These are phyloP conservation scores for Leptopterna dolabrata DNA, from an alignment of 2,888 invertebrate genomes.

Conservation along the genomic window DNA sequence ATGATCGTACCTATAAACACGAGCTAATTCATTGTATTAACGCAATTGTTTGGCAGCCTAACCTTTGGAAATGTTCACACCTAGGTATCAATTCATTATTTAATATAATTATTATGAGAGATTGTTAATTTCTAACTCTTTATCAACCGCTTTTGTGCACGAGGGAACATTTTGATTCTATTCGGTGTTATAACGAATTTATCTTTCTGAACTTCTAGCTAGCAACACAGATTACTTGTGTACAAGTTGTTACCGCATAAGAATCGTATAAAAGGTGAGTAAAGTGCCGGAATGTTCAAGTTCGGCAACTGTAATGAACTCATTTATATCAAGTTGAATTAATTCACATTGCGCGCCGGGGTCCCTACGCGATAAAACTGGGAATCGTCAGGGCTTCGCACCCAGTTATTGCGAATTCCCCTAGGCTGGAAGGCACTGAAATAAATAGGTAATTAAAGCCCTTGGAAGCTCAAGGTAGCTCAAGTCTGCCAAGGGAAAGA, in stretches of 20 bases:
- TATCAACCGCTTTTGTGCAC: too few species aligned
- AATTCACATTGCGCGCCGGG: not conserved
- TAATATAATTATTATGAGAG: too few species aligned
- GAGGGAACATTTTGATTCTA: too few species aligned
- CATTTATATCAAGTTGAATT: slow-evolving; percentile 18
- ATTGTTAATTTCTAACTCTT: too few species aligned
- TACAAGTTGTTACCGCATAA: not conserved
- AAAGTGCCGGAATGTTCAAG: not conserved
- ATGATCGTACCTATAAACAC: too few species aligned
- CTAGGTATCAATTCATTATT: too few species aligned
- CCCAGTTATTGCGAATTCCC: slow-evolving; percentile 2
- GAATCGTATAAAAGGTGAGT: not conserved
- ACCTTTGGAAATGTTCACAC: too few species aligned
- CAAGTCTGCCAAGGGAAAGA: not conserved
- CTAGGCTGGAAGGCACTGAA: not conserved
- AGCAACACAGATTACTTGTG: not conserved
- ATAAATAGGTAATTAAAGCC: slow-evolving; percentile 27
- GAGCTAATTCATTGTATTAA: too few species aligned
- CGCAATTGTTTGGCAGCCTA: too few species aligned
- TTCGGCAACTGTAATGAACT: not conserved
- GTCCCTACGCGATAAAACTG: slow-evolving; percentile 4
- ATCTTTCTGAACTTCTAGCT: not conserved
- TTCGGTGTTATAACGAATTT: too few species aligned
- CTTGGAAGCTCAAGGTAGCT: slow-evolving; percentile 1
- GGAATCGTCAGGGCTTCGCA: not conserved